phyloP scores from a whole-genome alignment of 1,140 invertebrate species.

The Neuroterus valhalla region DNA sequence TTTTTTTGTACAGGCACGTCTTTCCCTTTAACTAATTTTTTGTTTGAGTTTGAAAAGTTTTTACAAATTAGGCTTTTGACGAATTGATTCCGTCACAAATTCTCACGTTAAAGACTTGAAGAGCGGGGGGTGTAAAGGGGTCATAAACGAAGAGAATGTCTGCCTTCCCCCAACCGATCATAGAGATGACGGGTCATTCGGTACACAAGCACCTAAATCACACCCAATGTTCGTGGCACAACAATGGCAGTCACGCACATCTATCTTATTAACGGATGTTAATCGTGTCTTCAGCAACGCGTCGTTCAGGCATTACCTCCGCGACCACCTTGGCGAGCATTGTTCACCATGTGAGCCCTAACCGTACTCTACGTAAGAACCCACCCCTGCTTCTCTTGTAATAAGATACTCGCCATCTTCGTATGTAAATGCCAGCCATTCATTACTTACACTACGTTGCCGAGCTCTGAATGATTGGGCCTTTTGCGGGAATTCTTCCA shows the following conservation, averaged over 20 bases:
- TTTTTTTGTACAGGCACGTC: too few relatives aligned
- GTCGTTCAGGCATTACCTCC: conserved; percentile 69
- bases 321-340: conserved; percentile 73
- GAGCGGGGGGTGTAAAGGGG: conserved; percentile 4
- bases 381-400: conserved; percentile 67
- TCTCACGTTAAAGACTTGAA: background rate
- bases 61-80: too few relatives aligned
- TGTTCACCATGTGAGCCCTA: conserved; percentile 59
- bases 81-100: background rate
- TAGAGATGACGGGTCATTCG: conserved; percentile 40
- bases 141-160: background rate
- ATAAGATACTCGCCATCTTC: conserved; percentile 76
- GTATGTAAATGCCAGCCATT: conserved; percentile 75
- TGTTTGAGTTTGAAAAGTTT: too few relatives aligned
- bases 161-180: conserved; percentile 34
- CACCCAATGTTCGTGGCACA: conserved; percentile 60
- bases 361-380: conserved; percentile 50
- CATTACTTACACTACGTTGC: conserved; percentile 70
- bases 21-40: too few relatives aligned
- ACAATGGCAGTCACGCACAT: conserved; percentile 72
- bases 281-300: conserved; percentile 75
- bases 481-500: conserved; percentile 71
- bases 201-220: conserved; percentile 60
- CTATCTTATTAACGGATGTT: conserved; percentile 76
- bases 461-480: conserved; percentile 71